These are phyloP conservation scores for Thereva nobilitata DNA, from an alignment of 2,888 invertebrate genomes.

Conservation along the genomic window DNA sequence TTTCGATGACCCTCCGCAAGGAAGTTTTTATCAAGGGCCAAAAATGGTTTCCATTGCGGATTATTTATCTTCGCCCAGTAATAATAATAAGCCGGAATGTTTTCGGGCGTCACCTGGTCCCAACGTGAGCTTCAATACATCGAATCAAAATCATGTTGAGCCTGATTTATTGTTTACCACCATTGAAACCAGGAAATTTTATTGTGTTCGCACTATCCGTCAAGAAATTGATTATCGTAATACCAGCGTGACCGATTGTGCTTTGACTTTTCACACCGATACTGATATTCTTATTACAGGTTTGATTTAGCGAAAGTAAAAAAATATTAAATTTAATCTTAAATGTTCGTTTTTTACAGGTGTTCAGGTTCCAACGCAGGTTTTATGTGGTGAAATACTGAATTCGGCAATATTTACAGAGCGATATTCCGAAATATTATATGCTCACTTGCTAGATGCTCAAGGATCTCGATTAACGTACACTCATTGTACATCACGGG, in stretches of 20 bases:
- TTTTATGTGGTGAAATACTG: constrained; percentile 58
- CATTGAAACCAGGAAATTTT: constrained; percentile 64
- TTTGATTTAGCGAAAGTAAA: constrained; percentile 56
- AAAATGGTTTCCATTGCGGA: constrained; percentile 54
- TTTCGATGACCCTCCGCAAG: constrained; percentile 48
- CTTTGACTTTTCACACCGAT: constrained; percentile 79
- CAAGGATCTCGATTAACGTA: constrained; percentile 80
- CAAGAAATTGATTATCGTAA: constrained; percentile 75
- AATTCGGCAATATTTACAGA: constrained; percentile 55
- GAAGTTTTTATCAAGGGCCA: constrained; percentile 20
- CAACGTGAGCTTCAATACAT: constrained; percentile 8
- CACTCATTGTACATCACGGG: constrained; percentile 79
- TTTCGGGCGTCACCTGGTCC: constrained; percentile 19
- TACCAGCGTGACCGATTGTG: constrained; percentile 75
- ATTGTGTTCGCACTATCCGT: constrained; percentile 70
- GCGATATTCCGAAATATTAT: constrained; percentile 75
- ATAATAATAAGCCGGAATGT: constrained; percentile 2
- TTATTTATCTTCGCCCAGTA: constrained; percentile 26
- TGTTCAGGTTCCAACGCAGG: constrained; percentile 74
- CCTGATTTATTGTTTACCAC: constrained; percentile 43
- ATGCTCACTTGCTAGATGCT: constrained; percentile 79
- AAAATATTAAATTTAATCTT: constrained; percentile 25
- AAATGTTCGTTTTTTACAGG: constrained; percentile 60
- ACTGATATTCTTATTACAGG: constrained; percentile 77
- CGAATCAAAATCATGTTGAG: constrained; percentile 26